Evolutionary conservation across 2,113 vertebrate species (phyloP).

Genomic region (Rattus rattus): DNA sequence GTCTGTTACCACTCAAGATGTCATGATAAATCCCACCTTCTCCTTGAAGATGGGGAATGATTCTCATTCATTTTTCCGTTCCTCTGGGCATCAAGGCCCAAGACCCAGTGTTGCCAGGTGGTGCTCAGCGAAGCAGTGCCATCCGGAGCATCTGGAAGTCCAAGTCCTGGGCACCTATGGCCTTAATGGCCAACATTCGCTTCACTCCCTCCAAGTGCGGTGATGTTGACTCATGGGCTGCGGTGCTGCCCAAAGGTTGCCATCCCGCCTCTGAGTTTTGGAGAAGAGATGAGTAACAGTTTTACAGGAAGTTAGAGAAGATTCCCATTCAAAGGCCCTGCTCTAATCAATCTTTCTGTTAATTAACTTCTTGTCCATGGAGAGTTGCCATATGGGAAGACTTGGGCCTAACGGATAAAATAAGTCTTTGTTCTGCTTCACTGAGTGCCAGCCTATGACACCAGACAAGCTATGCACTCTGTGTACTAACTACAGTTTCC

Average conservation of each 20-base stretch:
- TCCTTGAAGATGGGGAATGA: background rate
- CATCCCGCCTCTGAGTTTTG: conserved; percentile 17
- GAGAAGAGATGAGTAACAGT: conserved; percentile 26
- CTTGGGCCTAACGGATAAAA: background rate
- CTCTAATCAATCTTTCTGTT: conserved; percentile 10
- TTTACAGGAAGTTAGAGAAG: conserved; percentile 32
- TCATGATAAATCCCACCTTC: background rate
- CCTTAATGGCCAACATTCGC: background rate
- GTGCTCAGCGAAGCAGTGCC: background rate
- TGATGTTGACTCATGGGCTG: too few species aligned
- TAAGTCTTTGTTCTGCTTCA: background rate
- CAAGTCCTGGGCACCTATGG: background rate
- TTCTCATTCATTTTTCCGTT: background rate
- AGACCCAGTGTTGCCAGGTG: background rate
- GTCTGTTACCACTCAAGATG: background rate
- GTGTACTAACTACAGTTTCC: background rate
- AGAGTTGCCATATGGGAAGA: background rate
- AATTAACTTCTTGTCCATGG: background rate
- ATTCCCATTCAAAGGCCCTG: background rate
- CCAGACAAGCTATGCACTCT: background rate
- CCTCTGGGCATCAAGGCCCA: background rate
- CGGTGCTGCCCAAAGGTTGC: background rate
- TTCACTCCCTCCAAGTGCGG: background rate
- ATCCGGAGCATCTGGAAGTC: background rate
- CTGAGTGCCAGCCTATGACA: background rate